Percentiles rank a stretch among this genome's conserved stretches.
These are phyloP conservation scores for Gnathonemus longibarbis DNA, from an alignment of 2,113 vertebrate genomes.

Conservation along the genomic window DNA sequence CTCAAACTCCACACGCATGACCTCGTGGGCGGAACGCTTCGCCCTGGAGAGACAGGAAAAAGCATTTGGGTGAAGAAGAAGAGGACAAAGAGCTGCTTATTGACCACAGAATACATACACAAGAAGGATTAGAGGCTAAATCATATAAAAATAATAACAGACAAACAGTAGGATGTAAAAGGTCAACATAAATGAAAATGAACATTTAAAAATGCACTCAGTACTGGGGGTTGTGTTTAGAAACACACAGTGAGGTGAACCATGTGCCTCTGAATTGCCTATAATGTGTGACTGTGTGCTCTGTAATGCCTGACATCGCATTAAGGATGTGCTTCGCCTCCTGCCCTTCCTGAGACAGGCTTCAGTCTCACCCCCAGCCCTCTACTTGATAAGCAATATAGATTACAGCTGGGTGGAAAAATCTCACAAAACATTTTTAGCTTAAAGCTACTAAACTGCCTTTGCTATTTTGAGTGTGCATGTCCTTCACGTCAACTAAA, in stretches of 20 bases:
- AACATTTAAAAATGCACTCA: neutral
- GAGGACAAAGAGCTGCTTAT: neutral
- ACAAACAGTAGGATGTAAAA: neutral
- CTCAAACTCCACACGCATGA: slow-evolving; percentile 89
- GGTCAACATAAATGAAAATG: neutral
- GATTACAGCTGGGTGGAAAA: neutral
- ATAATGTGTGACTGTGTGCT: neutral
- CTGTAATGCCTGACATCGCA: neutral
- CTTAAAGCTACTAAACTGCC: neutral
- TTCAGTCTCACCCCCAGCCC: neutral
- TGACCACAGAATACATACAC: neutral
- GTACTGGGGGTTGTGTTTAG: neutral
- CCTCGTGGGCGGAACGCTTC: slow-evolving; percentile 71
- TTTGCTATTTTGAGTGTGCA: neutral
- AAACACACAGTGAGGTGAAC: neutral
- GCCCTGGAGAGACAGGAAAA: slow-evolving; percentile 49
- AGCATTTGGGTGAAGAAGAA: neutral
- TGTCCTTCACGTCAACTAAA: neutral
- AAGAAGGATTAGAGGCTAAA: neutral
- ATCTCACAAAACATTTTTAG: neutral
- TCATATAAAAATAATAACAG: neutral
- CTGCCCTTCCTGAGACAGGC: neutral
- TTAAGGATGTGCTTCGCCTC: neutral
- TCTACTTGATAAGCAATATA: neutral
- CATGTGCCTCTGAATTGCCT: neutral